phyloP scores from a whole-genome alignment of 2,888 invertebrate genomes.

The Ceriagrion tenellum region DNA sequence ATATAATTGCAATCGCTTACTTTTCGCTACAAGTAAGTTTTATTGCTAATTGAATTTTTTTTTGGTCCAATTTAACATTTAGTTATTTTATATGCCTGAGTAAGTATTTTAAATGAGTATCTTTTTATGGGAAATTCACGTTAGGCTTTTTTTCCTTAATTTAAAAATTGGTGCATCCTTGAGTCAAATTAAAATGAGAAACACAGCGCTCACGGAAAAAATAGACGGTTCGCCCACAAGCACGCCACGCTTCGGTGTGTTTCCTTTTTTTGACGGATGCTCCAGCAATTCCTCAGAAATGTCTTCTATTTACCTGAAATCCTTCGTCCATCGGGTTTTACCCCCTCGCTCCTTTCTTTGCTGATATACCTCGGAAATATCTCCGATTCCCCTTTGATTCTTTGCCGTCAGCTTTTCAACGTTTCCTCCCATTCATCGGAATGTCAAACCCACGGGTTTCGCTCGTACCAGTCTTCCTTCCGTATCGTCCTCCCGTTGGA shows the following conservation, averaged over 20 bases:
- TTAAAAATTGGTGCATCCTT: too few species aligned
- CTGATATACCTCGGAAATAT: slow-evolving; percentile 30
- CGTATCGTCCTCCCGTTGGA: not conserved
- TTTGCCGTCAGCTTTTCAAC: slow-evolving; percentile 10
- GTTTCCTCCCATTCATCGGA: slow-evolving; percentile 32
- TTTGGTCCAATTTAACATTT: too few species aligned
- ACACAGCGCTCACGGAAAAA: too few species aligned
- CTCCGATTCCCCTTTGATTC: not conserved
- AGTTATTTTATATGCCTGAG: too few species aligned
- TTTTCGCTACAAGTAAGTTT: too few species aligned
- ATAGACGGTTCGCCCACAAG: not conserved
- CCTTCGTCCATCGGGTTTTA: not conserved
- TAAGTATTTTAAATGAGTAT: too few species aligned
- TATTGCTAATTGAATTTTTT: too few species aligned
- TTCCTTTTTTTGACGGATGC: not conserved
- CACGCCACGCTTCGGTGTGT: not conserved
- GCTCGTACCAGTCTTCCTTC: not conserved
- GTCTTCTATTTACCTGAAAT: not conserved
- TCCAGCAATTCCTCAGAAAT: slow-evolving; percentile 44
- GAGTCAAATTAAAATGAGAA: too few species aligned
- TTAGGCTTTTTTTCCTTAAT: too few species aligned
- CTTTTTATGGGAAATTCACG: too few species aligned
- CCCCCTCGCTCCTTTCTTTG: not conserved
- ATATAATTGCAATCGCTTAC: too few species aligned
- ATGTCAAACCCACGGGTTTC: slow-evolving; percentile 39